These are phyloP conservation scores for Heteractis magnifica DNA, from an alignment of 92 coral and sea anemone species.

Conservation along the genomic window DNA sequence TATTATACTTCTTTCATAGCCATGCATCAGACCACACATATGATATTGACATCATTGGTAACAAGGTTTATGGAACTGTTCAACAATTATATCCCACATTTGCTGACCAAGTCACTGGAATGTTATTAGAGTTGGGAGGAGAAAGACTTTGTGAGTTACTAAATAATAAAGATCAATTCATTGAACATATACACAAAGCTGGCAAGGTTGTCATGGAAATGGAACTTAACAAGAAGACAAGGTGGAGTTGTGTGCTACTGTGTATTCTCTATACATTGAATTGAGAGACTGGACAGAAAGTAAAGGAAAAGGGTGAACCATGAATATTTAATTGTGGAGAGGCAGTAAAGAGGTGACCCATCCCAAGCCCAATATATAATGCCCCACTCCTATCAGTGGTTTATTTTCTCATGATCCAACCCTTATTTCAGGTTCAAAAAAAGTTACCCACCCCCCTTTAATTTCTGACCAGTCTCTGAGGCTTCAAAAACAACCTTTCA, in stretches of 20 bases:
- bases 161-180: conserved; percentile 41
- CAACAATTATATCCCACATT: conserved; percentile 51
- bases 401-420: too few relatives aligned
- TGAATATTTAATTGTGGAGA: too few relatives aligned
- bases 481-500: too few relatives aligned
- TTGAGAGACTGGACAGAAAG: background rate
- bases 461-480: too few relatives aligned
- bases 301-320: too few relatives aligned
- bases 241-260: background rate
- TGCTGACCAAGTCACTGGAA: conserved; percentile 64
- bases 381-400: too few relatives aligned
- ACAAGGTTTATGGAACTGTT: conserved; percentile 48
- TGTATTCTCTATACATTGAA: background rate
- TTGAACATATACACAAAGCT: conserved; percentile 42
- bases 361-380: too few relatives aligned
- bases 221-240: background rate
- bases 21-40: background rate
- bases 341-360: too few relatives aligned
- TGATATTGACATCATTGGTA: conserved; percentile 41
- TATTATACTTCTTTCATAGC: background rate
- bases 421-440: background rate
- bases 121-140: conserved; percentile 63
- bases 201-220: conserved; percentile 34
- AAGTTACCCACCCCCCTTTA: too few relatives aligned
- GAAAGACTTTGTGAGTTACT: conserved; percentile 36